A percentile compares a stretch with the other conserved stretches of the same genome.
Evolutionary conservation across 2,113 vertebrate genomes (phyloP).

Genomic region (Podocnemis expansa): DNA sequence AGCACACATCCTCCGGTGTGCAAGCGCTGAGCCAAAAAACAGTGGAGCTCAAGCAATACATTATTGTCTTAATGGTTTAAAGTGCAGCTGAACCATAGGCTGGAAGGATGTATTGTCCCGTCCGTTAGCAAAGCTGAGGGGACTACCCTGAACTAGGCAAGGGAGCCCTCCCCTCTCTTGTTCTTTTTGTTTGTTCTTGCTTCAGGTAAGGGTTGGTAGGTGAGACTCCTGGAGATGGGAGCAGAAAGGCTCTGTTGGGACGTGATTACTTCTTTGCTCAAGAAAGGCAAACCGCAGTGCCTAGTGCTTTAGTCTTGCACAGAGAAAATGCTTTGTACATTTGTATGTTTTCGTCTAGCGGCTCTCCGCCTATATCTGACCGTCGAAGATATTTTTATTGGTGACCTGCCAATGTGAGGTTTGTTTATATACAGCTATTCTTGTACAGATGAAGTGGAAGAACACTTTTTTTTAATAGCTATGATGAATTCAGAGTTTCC

Average conservation of each 20-base stretch:
- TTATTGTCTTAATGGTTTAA: not conserved
- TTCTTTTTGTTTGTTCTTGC: not conserved
- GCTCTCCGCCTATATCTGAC: accelerated
- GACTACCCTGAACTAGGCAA: accelerated
- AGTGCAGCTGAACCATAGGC: not conserved
- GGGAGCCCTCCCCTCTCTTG: not conserved
- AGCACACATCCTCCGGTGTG: not conserved
- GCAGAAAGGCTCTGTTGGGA: not conserved
- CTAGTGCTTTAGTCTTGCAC: constrained; percentile 4
- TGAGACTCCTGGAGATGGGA: not conserved
- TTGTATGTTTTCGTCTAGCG: accelerated
- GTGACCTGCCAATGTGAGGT: constrained; percentile 9
- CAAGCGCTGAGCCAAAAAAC: not conserved
- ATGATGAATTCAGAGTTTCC: not conserved
- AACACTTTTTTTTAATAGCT: not conserved
- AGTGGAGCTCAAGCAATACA: no score
- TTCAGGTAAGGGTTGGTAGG: not conserved
- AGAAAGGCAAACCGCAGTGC: constrained; percentile 62
- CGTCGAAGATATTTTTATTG: accelerated
- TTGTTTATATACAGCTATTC: constrained; percentile 47
- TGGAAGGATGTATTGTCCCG: no score
- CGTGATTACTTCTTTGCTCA: not conserved
- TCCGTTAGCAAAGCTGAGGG: not conserved
- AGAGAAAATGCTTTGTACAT: not conserved
- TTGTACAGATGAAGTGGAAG: constrained; percentile 48